Base-by-base conservation (phyloP, 2,888 invertebrate species). In the Tiliacea citrago region DNA sequence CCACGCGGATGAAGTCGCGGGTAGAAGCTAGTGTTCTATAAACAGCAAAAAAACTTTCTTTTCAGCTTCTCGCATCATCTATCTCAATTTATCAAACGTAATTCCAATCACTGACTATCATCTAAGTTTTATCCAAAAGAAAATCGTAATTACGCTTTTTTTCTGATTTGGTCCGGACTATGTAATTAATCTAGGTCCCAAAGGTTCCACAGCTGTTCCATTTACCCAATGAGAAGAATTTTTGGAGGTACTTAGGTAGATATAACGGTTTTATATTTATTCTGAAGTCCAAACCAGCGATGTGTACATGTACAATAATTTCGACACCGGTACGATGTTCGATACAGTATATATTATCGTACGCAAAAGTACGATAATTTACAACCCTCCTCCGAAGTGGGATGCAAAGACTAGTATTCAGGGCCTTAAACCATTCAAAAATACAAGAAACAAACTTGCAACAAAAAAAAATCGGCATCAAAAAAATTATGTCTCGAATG, bases 91-190 rank as follows among this genome's bases (percentile, higher is more conserved):
- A 60, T 45, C 10, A 49, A 66, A 53, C 7, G 58, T 45, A 47
- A 65, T 75, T 62, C 61, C 42, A 82, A 76, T 76, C 29, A 29
- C 24, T 13, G 51, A 29, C 61, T n/a, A 45, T 57, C 39, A 39
- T 45, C 75, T 24, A 81, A 76, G 51, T 47, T 57, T 67, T 24
- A 67, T 68, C 62, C 53, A 53, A 63, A 21, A 24, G 57, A 65
- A 68, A 77, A 49, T 55, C 42, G 51, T 68, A 47, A 68, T 77
- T 68, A 65, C 47, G n/a, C 45, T 79, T 82, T 65, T 68, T 61
- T 42, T 8, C 2, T 35, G 8, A 45, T n/a, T 45, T 62, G 35
- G 12, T 80, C 39, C 24, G 35, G 74, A 45, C 53, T 49, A n/a
- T 16, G 49, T 35, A 76, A 63, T 58, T 82, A 63, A 57, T 62